phyloP scores from a whole-genome alignment of 2,797 vertebrate genomes.

The Thalassophryne amazonica region DNA sequence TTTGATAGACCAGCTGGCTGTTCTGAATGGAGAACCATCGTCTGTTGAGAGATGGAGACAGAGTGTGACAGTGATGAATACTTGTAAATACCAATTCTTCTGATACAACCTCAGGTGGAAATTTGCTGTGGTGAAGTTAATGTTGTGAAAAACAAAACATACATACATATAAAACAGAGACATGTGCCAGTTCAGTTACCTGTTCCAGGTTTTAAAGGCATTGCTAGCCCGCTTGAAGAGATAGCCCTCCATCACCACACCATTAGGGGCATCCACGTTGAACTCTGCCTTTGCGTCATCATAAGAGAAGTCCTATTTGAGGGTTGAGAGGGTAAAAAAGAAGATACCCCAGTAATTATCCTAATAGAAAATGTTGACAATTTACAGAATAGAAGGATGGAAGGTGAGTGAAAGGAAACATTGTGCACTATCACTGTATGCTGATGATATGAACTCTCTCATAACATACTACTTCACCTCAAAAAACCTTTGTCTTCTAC shows the following conservation, averaged over 20 bases:
- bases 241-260: conserved; percentile 98
- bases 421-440: no score
- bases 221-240: conserved; percentile 98
- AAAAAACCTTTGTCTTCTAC: no score
- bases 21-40: conserved; percentile 99
- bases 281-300: conserved; percentile 93
- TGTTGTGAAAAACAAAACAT: background rate
- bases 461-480: no score
- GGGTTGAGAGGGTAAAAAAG: conserved; percentile 5
- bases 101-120: no score
- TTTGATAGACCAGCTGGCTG: conserved; percentile 99
- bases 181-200: conserved; percentile 68
- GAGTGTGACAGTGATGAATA: no score
- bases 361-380: background rate
- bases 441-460: no score
- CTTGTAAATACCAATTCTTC: no score
- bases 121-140: no score
- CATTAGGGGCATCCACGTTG: conserved; percentile 91
- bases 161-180: background rate
- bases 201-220: conserved; percentile 97
- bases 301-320: conserved; percentile 96
- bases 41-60: conserved; percentile 62
- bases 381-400: no score
- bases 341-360: background rate
- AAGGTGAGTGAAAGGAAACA: no score